Conservation (phyloP, 2,113 vertebrate species). For the Crotalus horridus region DNA sequence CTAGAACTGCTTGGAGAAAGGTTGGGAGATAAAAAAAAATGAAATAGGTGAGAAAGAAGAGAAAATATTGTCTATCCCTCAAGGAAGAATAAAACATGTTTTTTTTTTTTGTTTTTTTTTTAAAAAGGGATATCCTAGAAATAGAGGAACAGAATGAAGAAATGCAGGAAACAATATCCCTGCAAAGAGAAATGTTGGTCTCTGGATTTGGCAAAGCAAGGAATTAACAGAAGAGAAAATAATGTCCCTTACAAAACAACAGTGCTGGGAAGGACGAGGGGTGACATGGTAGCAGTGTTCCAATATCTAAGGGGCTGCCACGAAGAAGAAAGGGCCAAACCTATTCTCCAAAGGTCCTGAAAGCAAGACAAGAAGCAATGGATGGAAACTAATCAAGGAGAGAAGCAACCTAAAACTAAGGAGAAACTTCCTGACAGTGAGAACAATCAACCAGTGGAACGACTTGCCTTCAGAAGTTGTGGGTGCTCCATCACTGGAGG, state of each 20-base stretch:
- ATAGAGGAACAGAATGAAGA: neutral
- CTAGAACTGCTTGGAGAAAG: neutral
- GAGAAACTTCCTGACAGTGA: neutral
- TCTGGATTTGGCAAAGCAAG: neutral
- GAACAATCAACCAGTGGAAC: neutral
- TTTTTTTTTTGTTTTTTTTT: neutral
- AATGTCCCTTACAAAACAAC: neutral
- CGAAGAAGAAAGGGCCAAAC: accelerated
- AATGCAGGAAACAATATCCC: neutral
- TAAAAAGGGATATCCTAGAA: neutral
- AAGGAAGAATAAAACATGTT: neutral
- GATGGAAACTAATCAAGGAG: neutral
- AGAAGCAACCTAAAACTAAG: neutral
- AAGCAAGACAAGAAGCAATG: neutral
- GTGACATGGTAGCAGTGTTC: neutral
- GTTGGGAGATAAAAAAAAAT: neutral
- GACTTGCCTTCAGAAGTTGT: neutral
- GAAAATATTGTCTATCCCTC: neutral
- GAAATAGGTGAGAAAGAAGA: neutral
- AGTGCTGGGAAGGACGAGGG: neutral
- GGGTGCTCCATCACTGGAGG: neutral
- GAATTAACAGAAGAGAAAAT: neutral
- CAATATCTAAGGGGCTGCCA: neutral
- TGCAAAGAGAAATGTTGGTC: neutral
- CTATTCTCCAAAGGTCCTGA: neutral